Base-by-base conservation (phyloP, 2,888 invertebrate species). In the Andrena fulva region DNA sequence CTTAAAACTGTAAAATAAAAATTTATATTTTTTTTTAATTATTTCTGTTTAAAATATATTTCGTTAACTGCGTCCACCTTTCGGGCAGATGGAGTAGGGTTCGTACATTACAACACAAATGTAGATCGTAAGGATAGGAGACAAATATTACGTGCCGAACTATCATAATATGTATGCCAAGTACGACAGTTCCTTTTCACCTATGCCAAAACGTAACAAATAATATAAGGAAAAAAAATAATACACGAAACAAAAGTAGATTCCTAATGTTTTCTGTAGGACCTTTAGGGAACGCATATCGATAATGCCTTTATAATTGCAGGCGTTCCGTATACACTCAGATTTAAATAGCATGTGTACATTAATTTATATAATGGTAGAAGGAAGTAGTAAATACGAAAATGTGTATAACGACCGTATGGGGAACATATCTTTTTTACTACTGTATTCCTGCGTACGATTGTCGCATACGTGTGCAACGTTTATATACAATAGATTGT, bases 401-500 rank as follows among this genome's bases (percentile, higher is more conserved):
- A 27, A 54, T 31, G 31, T 52, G 35, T 42, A 59, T 75, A 77
- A 72, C 64, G 62, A 75, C 16, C 63, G 71, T 50, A 60, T 77
- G 42, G 59, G 48, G 20, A 29, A 64, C 52, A 42, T 54, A 73
- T 87, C 80, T 87, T 88, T 88, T 88, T 64, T 82, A 85, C 70
- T 33, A 59, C 62, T 31, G 68, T 67, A 77, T 35, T 72, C 72
- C 31, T 63, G 66, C 70, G 35, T 77, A 67, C 48, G 8, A 71
- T 62, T 81, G 48, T 74, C 71, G 56, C 42, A 70, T 82, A 80
- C 27, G 71, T 84, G 79, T 76, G 48, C 56, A 35, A 74, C 16
- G 35, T 77, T 80, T 80, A 62, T 78, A 48, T 63, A 78, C 24
- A 50, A 66, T 78, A 64, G 54, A 72, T 56, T 54, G 33, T 70